Conservation (phyloP, 2,888 invertebrate species). For the Sesia bembeciformis region DNA sequence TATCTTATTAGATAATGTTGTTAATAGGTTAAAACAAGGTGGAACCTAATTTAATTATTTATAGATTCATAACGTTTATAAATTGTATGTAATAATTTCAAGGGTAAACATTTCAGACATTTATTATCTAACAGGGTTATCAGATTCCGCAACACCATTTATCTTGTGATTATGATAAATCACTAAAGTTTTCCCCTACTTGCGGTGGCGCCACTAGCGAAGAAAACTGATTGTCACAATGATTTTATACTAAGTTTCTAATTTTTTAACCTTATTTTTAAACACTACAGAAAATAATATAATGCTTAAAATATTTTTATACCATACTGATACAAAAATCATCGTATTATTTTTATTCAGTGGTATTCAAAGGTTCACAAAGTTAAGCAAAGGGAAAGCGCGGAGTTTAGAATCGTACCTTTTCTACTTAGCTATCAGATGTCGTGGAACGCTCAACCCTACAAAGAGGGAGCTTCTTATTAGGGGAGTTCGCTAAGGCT, state of each 20-base stretch:
- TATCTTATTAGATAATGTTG: too few relatives aligned
- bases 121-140: background rate
- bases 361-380: too few relatives aligned
- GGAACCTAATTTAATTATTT: too few relatives aligned
- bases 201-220: slow-evolving; percentile 20
- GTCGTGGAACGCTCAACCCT: slow-evolving; percentile 7
- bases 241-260: background rate
- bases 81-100: background rate
- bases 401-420: too few relatives aligned
- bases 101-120: background rate
- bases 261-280: too few relatives aligned
- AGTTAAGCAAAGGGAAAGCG: too few relatives aligned
- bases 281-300: too few relatives aligned
- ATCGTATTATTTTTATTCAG: too few relatives aligned
- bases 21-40: too few relatives aligned
- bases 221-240: slow-evolving; percentile 5
- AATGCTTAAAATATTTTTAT: too few relatives aligned
- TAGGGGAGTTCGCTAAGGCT: background rate
- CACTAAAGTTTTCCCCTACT: slow-evolving; percentile 7
- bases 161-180: background rate
- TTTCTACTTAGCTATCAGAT: background rate
- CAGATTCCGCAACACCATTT: background rate
- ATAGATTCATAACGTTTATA: too few relatives aligned
- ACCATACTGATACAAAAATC: too few relatives aligned
- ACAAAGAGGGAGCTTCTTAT: slow-evolving; percentile 7